Evolutionary conservation across 2,888 invertebrate genomes (phyloP).

Genomic region (Microctonus brassicae): DNA sequence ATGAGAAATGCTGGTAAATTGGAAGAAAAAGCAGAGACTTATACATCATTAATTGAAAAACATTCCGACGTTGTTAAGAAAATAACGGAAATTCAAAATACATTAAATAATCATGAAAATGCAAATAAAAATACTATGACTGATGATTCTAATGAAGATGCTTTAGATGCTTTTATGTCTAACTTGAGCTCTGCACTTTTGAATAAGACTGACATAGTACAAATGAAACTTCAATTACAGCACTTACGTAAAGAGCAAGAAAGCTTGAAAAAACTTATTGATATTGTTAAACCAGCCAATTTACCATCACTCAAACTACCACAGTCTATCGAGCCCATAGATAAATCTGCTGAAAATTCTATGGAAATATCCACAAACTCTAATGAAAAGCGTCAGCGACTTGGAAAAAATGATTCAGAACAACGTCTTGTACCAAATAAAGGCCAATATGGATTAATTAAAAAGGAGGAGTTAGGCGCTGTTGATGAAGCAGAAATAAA

Average conservation of each 20-base stretch:
- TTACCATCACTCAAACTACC: conserved; percentile 72
- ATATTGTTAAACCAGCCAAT: conserved; percentile 80
- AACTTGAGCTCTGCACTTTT: conserved; percentile 71
- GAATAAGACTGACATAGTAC: conserved; percentile 74
- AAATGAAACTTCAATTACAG: conserved; percentile 78
- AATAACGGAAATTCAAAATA: conserved; percentile 75
- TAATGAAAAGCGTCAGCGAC: not conserved
- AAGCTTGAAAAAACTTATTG: conserved; percentile 79
- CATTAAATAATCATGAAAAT: conserved; percentile 69
- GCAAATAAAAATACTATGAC: conserved; percentile 63
- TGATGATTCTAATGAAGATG: conserved; percentile 75
- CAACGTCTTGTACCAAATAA: not conserved
- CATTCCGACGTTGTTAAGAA: conserved; percentile 70
- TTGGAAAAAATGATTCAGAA: not conserved
- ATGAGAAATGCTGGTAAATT: conserved; percentile 76
- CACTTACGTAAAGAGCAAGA: conserved; percentile 79
- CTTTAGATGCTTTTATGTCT: conserved; percentile 88
- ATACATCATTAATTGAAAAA: conserved; percentile 79
- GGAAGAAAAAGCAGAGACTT: conserved; percentile 76
- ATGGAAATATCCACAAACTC: not conserved
- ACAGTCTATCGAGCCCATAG: conserved; percentile 34
- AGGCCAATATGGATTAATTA: not conserved
- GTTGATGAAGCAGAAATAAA: conserved; percentile 34
- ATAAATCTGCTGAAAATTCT: not conserved
- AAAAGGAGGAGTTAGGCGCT: conserved; percentile 25